Evolutionary conservation across 2,797 vertebrate genomes (phyloP).

Genomic region (Varecia variegata): DNA sequence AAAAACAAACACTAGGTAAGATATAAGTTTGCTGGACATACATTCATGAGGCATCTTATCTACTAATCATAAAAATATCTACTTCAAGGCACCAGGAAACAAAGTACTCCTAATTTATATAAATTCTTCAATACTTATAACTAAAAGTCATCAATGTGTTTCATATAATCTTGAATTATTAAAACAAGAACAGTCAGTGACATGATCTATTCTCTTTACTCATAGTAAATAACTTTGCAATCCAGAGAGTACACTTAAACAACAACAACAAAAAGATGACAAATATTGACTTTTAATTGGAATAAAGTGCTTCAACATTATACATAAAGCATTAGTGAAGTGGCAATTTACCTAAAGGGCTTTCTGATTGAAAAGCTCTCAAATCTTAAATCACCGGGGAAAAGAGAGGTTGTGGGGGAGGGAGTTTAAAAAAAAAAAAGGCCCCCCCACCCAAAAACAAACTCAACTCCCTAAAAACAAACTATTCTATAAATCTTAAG

Average conservation of each 20-base stretch:
- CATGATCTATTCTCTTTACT: slow-evolving; percentile 62
- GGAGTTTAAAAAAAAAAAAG: slow-evolving; percentile 42
- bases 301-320: slow-evolving; percentile 94
- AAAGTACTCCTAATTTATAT: not conserved
- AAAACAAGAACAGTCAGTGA: not conserved
- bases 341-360: slow-evolving; percentile 91
- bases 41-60: not conserved
- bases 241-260: slow-evolving; percentile 79
- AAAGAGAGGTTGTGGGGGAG: slow-evolving; percentile 52
- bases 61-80: not conserved
- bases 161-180: not conserved
- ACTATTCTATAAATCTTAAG: slow-evolving; percentile 83
- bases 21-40: not conserved
- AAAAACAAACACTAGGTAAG: not conserved
- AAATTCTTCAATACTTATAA: not conserved
- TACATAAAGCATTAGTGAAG: slow-evolving; percentile 91
- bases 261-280: slow-evolving; percentile 83
- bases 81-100: not conserved
- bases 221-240: slow-evolving; percentile 80
- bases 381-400: slow-evolving; percentile 84
- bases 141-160: not conserved
- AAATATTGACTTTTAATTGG: slow-evolving; percentile 91
- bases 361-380: slow-evolving; percentile 91
- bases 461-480: slow-evolving; percentile 79
- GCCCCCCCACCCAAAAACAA: slow-evolving; percentile 77